Evolutionary conservation across 1,140 invertebrate genomes (phyloP).

Genomic region (Magallana angulata): DNA sequence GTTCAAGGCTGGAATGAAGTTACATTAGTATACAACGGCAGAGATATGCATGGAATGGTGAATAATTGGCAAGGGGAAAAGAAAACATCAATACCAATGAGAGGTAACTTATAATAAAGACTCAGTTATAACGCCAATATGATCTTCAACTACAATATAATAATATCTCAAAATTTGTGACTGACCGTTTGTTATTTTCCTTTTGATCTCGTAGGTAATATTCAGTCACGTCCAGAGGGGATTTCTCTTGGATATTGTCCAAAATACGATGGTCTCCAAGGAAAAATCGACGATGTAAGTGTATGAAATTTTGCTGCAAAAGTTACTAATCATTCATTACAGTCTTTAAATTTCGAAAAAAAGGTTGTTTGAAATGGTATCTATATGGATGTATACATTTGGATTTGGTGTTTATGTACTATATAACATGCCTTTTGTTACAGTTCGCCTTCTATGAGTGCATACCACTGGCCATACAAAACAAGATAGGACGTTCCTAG

Average conservation of each 20-base stretch:
- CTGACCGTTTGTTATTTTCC: not conserved
- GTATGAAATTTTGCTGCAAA: not conserved
- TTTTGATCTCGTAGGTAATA: slow-evolving; percentile 44
- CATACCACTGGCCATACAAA: slow-evolving; percentile 45
- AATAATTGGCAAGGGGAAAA: slow-evolving; percentile 54
- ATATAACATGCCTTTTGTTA: not conserved
- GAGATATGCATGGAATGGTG: slow-evolving; percentile 45
- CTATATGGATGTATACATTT: too few relatives aligned
- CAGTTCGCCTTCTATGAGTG: slow-evolving; percentile 48
- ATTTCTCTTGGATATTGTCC: slow-evolving; percentile 48
- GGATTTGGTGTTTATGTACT: too few relatives aligned
- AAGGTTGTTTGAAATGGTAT: too few relatives aligned
- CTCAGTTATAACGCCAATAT: not conserved
- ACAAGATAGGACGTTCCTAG: not conserved
- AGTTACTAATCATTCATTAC: too few relatives aligned
- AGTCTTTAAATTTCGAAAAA: too few relatives aligned
- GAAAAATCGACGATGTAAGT: slow-evolving; percentile 59
- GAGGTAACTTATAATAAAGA: slow-evolving; percentile 34
- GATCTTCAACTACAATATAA: not conserved
- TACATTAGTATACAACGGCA: slow-evolving; percentile 53
- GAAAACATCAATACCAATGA: slow-evolving; percentile 34
- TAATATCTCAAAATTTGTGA: not conserved
- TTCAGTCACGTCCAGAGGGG: slow-evolving; percentile 35
- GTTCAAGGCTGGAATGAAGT: slow-evolving; percentile 58
- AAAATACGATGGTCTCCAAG: slow-evolving; percentile 41